Evolutionary conservation across 1,140 invertebrate species (phyloP), one percentile per base, ranked within the genome.

Genomic region (Drepana arcuata): DNA sequence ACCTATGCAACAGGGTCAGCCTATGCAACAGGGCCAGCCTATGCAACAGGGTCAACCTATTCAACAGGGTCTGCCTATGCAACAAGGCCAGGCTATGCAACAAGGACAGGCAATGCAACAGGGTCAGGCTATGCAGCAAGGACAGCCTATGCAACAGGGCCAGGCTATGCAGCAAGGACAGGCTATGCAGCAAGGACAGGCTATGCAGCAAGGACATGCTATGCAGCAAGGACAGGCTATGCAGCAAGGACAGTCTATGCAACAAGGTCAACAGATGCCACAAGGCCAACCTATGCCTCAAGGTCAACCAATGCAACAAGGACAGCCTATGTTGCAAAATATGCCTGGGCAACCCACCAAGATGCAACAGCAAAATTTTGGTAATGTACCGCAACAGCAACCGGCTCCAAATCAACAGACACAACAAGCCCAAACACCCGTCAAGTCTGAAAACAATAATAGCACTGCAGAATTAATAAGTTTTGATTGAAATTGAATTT

Each of bases 381-480:
- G 49, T 24, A 82, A 58, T 44, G 37, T 24, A 7, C 51, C 59
- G 10, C 52, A 56, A 7, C 61, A 43, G 28, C 48, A 41, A 34
- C 60, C 51, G 16, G 35, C 36, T 9, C 45, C 21, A 14, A 83
- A 82, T 23, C 67, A 83, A 16, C 54, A 50, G 46, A 39, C 38
- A 4, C 75, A 72, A 28, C 74, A 65, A 31, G 40, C 46, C 1
- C 70, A 71, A 34, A 66, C 71, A 1, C 58, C 63, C 1, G 52
- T 62, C 2, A 78, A 79, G 30, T 63, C 72, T 11, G 74, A 82
- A 53, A 59, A 67, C 36, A 84, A 88, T 43, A 86, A 86, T 14
- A 85, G 86, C 51, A 90, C 89, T 2, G 90, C 88, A 30, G 90
- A 91, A 69, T 73, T 92, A 1, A 92, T 92, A 32, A 89, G 87